phyloP scores from a whole-genome alignment of 2,113 vertebrate genomes.

The Crypturellus undulatus region DNA sequence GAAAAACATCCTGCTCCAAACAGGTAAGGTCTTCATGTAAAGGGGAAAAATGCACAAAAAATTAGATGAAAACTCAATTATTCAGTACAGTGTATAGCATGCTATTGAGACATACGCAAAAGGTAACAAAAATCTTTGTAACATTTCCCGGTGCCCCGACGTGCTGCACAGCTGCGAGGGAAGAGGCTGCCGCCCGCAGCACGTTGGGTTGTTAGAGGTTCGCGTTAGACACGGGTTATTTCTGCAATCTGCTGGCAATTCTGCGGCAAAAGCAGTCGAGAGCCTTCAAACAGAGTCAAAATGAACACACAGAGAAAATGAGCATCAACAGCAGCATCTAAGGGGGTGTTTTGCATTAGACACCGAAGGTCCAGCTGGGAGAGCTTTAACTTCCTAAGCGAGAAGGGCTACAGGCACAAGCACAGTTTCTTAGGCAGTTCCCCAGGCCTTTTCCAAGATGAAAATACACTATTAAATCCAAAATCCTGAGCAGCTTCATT shows the following conservation, averaged over 20 bases:
- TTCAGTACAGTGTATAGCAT: constrained; percentile 78
- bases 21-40: constrained; percentile 97
- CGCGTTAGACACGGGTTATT: not conserved
- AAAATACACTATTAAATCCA: not conserved
- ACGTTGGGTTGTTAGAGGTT: fast-evolving
- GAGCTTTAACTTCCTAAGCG: not conserved
- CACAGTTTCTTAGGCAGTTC: not conserved
- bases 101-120: constrained; percentile 46
- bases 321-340: not conserved
- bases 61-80: constrained; percentile 91
- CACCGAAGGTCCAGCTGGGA: not conserved
- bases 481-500: not conserved
- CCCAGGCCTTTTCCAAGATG: not conserved
- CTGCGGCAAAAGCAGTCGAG: not conserved
- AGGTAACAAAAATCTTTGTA: constrained; percentile 9
- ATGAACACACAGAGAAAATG: not conserved
- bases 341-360: not conserved
- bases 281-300: constrained; percentile 33
- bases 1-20: constrained; percentile 99
- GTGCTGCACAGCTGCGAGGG: not conserved
- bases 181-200: not conserved
- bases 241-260: not conserved
- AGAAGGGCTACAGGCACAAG: not conserved
- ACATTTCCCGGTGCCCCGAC: constrained; percentile 3
- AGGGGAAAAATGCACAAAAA: constrained; percentile 89